These are phyloP conservation scores for Tetanocera ferruginea DNA, from an alignment of 2,888 invertebrate species.

Conservation along the genomic window DNA sequence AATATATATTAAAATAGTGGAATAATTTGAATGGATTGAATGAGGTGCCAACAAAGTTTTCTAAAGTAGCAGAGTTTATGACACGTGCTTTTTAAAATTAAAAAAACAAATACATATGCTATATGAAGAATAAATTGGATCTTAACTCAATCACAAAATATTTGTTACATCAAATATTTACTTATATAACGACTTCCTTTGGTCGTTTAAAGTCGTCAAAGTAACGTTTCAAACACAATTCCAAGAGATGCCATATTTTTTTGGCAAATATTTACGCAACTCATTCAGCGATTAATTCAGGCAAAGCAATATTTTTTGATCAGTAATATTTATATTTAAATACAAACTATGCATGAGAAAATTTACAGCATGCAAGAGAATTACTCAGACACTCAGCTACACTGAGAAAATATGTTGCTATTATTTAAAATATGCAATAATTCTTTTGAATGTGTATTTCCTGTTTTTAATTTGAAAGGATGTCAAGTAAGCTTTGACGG, in stretches of 20 bases:
- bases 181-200: not conserved
- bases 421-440: not conserved
- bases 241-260: not conserved
- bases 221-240: not conserved
- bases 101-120: no score
- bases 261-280: slow-evolving; percentile 20
- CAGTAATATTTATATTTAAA: slow-evolving; percentile 30
- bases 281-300: slow-evolving; percentile 31
- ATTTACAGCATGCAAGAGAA: not conserved
- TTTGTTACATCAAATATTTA: not conserved
- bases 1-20: no score
- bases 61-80: no score
- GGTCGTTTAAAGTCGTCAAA: not conserved
- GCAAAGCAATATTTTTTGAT: slow-evolving; percentile 19
- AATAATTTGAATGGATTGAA: no score
- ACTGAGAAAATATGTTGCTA: not conserved
- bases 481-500: no score
- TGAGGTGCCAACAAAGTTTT: no score
- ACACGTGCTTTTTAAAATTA: no score
- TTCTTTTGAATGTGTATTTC: not conserved
- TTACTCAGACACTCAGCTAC: not conserved
- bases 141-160: no score
- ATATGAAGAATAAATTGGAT: no score
- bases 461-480: no score
- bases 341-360: not conserved